Percentiles rank a stretch among this genome's conserved stretches.
Conservation (phyloP, 35 echinoderm and acorn worm species). For the Eucidaris tribuloides region DNA sequence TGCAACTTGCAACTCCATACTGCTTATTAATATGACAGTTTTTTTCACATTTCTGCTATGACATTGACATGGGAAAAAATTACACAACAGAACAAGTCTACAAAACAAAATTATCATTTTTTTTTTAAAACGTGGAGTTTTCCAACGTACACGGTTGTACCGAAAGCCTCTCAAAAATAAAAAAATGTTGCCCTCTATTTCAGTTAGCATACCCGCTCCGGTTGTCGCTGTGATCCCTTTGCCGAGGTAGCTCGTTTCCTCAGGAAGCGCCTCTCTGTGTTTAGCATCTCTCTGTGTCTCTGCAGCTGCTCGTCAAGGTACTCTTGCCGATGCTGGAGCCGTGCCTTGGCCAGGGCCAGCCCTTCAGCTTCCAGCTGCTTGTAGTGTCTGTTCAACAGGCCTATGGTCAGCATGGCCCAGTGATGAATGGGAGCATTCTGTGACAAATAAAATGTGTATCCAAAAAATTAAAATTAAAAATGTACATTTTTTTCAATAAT, state of each 20-base stretch:
- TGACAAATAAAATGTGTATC: too few species aligned
- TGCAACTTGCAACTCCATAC: too few species aligned
- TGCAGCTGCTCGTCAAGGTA: slow-evolving; percentile 72
- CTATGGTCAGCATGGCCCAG: slow-evolving; percentile 89
- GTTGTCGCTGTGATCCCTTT: slow-evolving; percentile 1
- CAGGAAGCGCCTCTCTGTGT: background rate
- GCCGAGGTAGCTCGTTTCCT: slow-evolving; percentile 23
- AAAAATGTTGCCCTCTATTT: background rate
- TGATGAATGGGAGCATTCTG: slow-evolving; percentile 58
- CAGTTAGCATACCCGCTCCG: background rate
- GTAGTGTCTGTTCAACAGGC: slow-evolving; percentile 83
- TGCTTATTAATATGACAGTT: too few species aligned
- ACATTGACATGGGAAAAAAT: background rate
- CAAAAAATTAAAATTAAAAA: too few species aligned
- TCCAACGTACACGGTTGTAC: too few species aligned
- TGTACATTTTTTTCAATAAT: too few species aligned
- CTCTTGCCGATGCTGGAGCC: slow-evolving; percentile 65
- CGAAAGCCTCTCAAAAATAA: too few species aligned
- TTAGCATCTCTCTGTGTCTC: slow-evolving; percentile 62
- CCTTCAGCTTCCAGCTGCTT: slow-evolving; percentile 65
- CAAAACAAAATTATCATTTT: background rate
- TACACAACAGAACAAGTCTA: background rate
- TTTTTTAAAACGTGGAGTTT: too few species aligned
- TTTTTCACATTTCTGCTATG: background rate
- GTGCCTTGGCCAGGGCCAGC: slow-evolving; percentile 54